These are phyloP conservation scores for Artemisiospiza belli DNA, from an alignment of 2,113 vertebrate genomes.

Conservation along the genomic window DNA sequence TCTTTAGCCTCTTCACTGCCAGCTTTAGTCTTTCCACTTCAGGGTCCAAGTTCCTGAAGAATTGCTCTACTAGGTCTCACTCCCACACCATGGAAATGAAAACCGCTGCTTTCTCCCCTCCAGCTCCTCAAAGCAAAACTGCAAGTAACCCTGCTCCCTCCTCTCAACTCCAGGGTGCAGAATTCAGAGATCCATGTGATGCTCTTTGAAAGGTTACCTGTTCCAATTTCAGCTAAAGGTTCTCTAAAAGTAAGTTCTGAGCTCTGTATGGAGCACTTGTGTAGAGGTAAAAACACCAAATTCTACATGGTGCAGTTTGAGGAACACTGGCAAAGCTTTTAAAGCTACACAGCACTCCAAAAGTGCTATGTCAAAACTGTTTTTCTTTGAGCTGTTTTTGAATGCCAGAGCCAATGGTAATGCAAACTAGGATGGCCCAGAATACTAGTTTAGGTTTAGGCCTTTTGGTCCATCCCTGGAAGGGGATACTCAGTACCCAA, in stretches of 20 bases:
- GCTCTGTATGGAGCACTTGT: neutral
- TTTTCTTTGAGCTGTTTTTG: neutral
- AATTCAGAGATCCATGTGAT: neutral
- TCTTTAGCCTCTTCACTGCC: neutral
- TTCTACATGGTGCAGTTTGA: fast-evolving
- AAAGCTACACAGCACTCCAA: neutral
- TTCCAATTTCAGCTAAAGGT: neutral
- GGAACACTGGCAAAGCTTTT: neutral
- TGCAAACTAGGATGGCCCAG: neutral
- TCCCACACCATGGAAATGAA: fast-evolving
- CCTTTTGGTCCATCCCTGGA: neutral
- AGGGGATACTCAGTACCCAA: neutral
- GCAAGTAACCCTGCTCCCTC: neutral
- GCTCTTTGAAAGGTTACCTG: neutral
- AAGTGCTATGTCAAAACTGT: neutral
- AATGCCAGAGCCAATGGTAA: neutral
- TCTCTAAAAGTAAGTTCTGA: neutral
- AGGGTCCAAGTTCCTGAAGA: neutral
- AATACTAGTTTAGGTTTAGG: neutral
- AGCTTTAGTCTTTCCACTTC: neutral
- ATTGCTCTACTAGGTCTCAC: neutral
- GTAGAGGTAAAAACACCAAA: neutral
- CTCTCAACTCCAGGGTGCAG: neutral
- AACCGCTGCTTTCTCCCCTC: neutral
- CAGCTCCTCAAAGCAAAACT: neutral